Conservation (phyloP, 2,113 vertebrate genomes). For the Stigmatopora argus region DNA sequence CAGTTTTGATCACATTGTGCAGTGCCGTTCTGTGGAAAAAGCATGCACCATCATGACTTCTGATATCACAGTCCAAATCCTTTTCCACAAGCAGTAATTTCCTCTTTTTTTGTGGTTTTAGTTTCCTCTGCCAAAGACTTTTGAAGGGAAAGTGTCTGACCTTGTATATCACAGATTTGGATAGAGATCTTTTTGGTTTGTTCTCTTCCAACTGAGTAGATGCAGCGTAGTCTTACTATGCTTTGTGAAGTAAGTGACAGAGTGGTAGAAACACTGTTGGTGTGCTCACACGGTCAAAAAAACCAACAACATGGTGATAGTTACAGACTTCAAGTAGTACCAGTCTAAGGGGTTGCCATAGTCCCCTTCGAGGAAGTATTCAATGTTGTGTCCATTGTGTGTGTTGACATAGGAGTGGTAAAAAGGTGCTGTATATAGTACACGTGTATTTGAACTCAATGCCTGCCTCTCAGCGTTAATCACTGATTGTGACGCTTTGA, state of each 20-base stretch:
- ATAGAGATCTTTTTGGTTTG: background rate
- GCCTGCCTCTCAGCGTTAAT: constrained; percentile 59
- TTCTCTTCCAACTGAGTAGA: constrained; percentile 35
- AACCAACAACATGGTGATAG: constrained; percentile 42
- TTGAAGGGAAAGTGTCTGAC: constrained; percentile 57
- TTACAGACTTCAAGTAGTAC: constrained; percentile 50
- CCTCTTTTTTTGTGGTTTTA: constrained; percentile 28
- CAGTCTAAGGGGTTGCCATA: constrained; percentile 32
- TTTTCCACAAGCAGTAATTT: constrained; percentile 10
- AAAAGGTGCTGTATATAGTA: constrained; percentile 65
- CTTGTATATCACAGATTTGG: constrained; percentile 29
- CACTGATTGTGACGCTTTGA: constrained; percentile 42
- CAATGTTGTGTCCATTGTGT: constrained; percentile 63
- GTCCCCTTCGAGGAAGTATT: constrained; percentile 30
- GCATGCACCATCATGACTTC: constrained; percentile 43
- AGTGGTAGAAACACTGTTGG: constrained; percentile 52
- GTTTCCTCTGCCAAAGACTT: constrained; percentile 64
- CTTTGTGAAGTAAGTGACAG: constrained; percentile 50
- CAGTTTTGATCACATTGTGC: constrained; percentile 37
- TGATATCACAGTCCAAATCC: constrained; percentile 20
- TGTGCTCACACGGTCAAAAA: constrained; percentile 37
- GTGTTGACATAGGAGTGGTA: constrained; percentile 54
- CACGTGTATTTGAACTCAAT: constrained; percentile 56
- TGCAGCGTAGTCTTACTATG: constrained; percentile 40
- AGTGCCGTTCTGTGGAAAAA: constrained; percentile 50